Base-by-base conservation (phyloP, 2,113 vertebrate genomes). In the Pterophyllum scalare region DNA sequence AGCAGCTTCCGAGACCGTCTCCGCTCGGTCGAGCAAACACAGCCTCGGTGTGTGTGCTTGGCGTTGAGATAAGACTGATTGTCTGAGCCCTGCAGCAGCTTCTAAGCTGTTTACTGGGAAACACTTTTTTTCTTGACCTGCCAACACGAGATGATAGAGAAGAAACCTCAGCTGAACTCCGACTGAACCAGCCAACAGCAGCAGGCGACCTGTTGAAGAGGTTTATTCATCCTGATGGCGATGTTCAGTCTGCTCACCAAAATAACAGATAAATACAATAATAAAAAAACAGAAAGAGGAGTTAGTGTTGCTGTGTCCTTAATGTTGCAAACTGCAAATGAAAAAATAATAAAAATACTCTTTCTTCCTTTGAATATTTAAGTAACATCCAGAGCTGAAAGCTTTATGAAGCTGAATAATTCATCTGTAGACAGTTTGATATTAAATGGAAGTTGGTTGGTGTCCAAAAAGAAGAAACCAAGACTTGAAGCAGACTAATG, bases 121-220 rank as follows among this genome's bases (percentile, higher is more conserved):
- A 13, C 2, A 19, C 9, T 14, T 8, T 4, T 15, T 8, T 40
- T 10, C 76, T 31, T 79, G 31, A 40, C 43, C 13, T 59, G 2
- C 40, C 3, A 5, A 58, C 52, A 49, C n/a, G 0, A 10, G n/a
- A 19, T 7, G 49, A 62, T 28, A 19, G 33, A 28, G 49, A 7
- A 7, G 57, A 59, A 7, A 28, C 58, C 26, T 59, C 14, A 28
- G 24, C 26, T 20, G 52, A 54, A 8, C 49, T 38, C 13, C 8
- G 22, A 24, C 1, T 52, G 14, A 49, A 38, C 46, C 20, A 49
- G 24, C 8, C 31, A 67, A 13, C 17, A 12, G 13, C 2, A 17
- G 6, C 33, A 35, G 52, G 12, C 7, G 13, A 35, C 17, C 15
- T 52, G 19, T 7, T 4, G n/a, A 24, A 9, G 35, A 43, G 0